Percentiles rank a stretch among this genome's conserved stretches.
Conservation (phyloP, 2,113 vertebrate genomes). For the Caretta caretta region DNA sequence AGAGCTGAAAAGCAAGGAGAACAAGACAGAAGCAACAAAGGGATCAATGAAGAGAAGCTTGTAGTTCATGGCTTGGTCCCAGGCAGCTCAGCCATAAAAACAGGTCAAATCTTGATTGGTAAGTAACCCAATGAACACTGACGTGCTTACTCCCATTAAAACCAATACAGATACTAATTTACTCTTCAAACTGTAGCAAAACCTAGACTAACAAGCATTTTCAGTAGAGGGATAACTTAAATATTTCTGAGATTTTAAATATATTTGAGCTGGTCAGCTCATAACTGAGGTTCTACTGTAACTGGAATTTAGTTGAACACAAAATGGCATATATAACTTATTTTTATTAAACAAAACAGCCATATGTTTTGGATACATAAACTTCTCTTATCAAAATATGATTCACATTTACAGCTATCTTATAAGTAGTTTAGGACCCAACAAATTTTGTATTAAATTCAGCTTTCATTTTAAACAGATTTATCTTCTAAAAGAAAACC, state of each 20-base stretch:
- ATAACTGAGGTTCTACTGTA: too few species aligned
- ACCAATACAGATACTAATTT: background rate
- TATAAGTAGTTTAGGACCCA: too few species aligned
- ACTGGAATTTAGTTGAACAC: background rate
- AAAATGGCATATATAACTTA: background rate
- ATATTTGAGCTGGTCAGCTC: background rate
- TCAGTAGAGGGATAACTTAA: background rate
- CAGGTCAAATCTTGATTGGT: conserved; percentile 92
- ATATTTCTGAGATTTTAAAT: background rate
- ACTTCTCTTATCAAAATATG: too few species aligned
- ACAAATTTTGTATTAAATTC: too few species aligned
- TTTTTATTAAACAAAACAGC: background rate
- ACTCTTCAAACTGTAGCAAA: background rate
- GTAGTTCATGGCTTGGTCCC: conserved; percentile 90
- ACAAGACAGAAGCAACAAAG: conserved; percentile 37
- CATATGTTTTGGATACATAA: background rate
- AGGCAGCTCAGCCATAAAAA: conserved; percentile 90
- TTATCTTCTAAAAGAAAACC: background rate
- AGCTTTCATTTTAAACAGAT: background rate
- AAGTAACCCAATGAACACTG: conserved; percentile 65
- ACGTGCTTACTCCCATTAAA: background rate
- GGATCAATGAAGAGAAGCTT: conserved; percentile 80
- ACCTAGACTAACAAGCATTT: background rate
- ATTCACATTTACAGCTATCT: too few species aligned
- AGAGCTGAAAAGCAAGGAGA: conserved; percentile 69